Percentiles rank a stretch among this genome's conserved stretches.
Evolutionary conservation across 2,797 vertebrate species (phyloP).

Genomic region (Anisognathus igniventris): DNA sequence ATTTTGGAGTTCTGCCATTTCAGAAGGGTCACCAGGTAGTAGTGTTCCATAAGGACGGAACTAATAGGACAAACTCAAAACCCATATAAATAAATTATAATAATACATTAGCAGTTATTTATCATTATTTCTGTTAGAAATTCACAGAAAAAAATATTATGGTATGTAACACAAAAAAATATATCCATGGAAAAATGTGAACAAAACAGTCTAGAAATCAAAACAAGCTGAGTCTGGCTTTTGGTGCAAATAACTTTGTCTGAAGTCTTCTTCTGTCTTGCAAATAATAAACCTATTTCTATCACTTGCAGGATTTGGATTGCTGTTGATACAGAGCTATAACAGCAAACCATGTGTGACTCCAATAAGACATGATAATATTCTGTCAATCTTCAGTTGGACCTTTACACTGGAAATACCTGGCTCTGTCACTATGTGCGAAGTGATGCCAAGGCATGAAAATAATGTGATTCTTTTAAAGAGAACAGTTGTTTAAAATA

Average conservation of each 20-base stretch:
- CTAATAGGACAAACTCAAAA: background rate
- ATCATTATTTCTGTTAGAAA: background rate
- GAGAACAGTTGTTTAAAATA: constrained; percentile 60
- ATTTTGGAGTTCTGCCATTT: constrained; percentile 6
- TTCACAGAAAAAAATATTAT: background rate
- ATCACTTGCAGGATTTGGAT: constrained; percentile 7
- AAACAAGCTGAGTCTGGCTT: background rate
- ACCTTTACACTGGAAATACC: constrained; percentile 44
- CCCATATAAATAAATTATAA: background rate
- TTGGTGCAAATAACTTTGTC: constrained; percentile 10
- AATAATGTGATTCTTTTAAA: constrained; percentile 61
- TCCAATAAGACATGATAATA: constrained; percentile 46
- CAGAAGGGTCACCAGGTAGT: background rate
- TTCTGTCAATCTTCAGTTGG: constrained; percentile 49
- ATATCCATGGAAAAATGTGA: background rate
- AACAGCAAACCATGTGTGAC: constrained; percentile 27
- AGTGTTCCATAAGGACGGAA: background rate
- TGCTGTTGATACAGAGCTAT: background rate
- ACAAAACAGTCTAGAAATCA: constrained; percentile 2
- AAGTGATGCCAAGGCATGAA: constrained; percentile 59
- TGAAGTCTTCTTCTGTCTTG: background rate
- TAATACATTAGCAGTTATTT: background rate
- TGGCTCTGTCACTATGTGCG: constrained; percentile 14
- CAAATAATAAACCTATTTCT: constrained; percentile 9
- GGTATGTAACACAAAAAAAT: background rate